Base-by-base conservation (phyloP, 2,797 vertebrate species). In the Crocodylus rhombifer region DNA sequence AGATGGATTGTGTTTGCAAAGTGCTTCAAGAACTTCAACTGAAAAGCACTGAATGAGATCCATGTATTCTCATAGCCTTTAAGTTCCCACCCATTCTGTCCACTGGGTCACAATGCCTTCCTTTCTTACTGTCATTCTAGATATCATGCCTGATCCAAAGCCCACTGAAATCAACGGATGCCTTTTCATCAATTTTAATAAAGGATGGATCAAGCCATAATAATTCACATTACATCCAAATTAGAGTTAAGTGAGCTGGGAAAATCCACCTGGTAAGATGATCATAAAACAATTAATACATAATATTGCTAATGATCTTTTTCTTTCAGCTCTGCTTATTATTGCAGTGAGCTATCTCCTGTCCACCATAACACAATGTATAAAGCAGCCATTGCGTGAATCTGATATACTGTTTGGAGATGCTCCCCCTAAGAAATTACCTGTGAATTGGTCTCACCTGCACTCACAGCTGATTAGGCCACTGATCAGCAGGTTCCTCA, bases 381-480 rank as follows among this genome's bases (percentile, higher is more conserved):
- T 76, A 94, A 92, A 95, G 89, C 73, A 92, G 76, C 12, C 92
- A 21, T 57, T 92, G 95, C 87, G 91, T 80, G 91, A 86, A 95
- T 91, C 69, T 93, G 82, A 94, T 96, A 96, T 96, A 93, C 93
- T 94, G 88, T 90, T 92, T 96, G 86, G 92, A 96, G 95, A 95
- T 95, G 93, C 94, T 95, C 75, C 93, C 91, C 93, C 91, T 96
- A 92, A 95, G 92, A 96, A 96, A 96, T 96, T 96, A 97, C 93
- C 33, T 25, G 17, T 67, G 65, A 18, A 67, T 33, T 30, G 12
- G 33, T 33, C 65, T 20, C 65, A 69, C 30, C 92, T 95, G 95
- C 95, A 93, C 94, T 95, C 88, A 67, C 95, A 95, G 94, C 80
- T 96, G 95, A 97, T 97, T 96, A 96, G 91, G 95, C 82, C 51